Percentiles rank a stretch among this genome's conserved stretches.
Conservation (phyloP, 2,113 vertebrate species). For the Sinocyclocheilus grahami region DNA sequence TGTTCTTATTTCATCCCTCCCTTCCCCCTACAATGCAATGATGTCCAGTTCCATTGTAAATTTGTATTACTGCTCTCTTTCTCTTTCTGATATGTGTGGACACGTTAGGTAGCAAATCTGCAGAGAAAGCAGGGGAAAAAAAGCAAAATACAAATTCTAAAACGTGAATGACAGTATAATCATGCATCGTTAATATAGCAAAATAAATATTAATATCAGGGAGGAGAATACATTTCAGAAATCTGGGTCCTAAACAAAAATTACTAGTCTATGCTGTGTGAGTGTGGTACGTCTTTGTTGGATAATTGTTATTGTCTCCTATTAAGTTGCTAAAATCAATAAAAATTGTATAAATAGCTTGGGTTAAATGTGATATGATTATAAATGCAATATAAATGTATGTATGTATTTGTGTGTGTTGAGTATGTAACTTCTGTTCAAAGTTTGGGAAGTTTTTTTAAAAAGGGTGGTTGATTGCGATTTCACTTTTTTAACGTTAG, state of each 20-base stretch:
- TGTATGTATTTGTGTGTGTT: background rate
- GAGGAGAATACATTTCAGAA: background rate
- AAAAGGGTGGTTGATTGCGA: too few species aligned
- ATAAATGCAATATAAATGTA: background rate
- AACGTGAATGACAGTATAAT: background rate
- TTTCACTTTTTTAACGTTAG: too few species aligned
- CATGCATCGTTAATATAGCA: background rate
- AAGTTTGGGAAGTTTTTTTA: background rate
- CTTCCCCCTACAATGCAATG: background rate
- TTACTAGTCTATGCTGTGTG: background rate
- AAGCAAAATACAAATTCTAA: background rate
- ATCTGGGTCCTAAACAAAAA: background rate
- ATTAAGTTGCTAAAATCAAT: background rate
- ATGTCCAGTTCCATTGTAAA: constrained; percentile 17
- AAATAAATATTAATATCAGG: background rate
- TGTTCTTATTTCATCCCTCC: background rate
- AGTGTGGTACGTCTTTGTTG: too few species aligned
- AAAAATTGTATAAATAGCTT: background rate
- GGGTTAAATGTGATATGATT: background rate
- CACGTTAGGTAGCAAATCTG: background rate
- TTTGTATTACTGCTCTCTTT: background rate
- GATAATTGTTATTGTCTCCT: background rate
- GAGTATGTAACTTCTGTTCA: background rate
- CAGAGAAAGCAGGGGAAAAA: background rate
- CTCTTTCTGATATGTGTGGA: background rate